Conservation (phyloP, 1,140 invertebrate species). For the Dreissena polymorpha region DNA sequence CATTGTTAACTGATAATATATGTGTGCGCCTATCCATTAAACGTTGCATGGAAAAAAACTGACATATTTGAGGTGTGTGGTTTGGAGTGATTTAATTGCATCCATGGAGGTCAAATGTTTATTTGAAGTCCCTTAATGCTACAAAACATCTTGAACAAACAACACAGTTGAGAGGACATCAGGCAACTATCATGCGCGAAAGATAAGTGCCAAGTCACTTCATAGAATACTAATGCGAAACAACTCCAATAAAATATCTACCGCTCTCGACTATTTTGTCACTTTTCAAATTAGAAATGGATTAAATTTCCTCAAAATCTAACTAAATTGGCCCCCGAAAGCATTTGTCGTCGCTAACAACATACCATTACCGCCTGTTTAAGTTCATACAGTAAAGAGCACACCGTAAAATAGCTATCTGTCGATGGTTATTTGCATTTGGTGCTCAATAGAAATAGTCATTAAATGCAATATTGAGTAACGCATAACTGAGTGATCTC, state of each 20-base stretch:
- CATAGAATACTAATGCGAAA: conserved; percentile 47
- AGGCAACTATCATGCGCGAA: background rate
- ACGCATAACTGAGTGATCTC: conserved; percentile 16
- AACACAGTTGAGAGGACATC: too few species aligned
- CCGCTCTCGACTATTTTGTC: conserved; percentile 20
- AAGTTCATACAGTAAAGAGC: background rate
- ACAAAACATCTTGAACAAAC: too few species aligned
- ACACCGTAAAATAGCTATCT: conserved; percentile 7
- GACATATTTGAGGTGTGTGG: too few species aligned
- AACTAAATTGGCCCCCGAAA: conserved; percentile 34
- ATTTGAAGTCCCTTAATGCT: too few species aligned
- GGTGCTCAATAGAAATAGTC: conserved; percentile 1
- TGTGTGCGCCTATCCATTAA: too few species aligned
- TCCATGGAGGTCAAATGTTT: too few species aligned
- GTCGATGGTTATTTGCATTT: background rate
- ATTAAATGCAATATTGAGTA: conserved; percentile 30
- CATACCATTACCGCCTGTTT: background rate
- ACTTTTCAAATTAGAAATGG: conserved; percentile 52
- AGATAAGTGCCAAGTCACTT: background rate
- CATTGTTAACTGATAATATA: too few species aligned
- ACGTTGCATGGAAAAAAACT: too few species aligned
- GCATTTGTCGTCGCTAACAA: conserved; percentile 6
- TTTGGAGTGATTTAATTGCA: too few species aligned
- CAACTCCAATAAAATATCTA: conserved; percentile 40
- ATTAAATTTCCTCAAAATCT: conserved; percentile 46